Evolutionary conservation across 2,888 invertebrate species (phyloP).

Genomic region (Athetis lepigone): DNA sequence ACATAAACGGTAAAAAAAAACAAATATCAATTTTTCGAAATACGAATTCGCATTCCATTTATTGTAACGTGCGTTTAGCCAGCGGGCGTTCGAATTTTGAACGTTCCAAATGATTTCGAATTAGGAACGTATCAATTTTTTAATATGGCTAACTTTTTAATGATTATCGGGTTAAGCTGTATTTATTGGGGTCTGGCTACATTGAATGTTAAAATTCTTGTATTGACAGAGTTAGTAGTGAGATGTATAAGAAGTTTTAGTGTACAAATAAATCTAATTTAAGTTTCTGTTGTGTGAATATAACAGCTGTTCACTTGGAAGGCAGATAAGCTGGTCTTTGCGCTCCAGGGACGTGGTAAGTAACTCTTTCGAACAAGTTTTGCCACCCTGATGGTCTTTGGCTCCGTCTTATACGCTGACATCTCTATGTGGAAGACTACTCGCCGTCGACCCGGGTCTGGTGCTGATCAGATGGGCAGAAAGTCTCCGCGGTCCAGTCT

Average conservation of each 20-base stretch:
- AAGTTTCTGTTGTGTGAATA: too few species aligned
- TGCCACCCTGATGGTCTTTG: too few species aligned
- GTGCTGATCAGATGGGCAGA: too few species aligned
- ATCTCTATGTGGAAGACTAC: too few species aligned
- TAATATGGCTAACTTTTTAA: constrained; percentile 64
- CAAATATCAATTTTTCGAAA: constrained; percentile 60
- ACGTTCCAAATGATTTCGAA: constrained; percentile 76
- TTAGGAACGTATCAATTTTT: constrained; percentile 81
- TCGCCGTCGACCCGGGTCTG: too few species aligned
- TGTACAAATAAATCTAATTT: too few species aligned
- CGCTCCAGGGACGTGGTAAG: too few species aligned
- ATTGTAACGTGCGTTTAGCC: constrained; percentile 69
- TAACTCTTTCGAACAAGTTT: too few species aligned
- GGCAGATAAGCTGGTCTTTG: too few species aligned
- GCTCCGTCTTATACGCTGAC: too few species aligned
- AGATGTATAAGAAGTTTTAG: constrained; percentile 7
- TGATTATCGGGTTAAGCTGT: constrained; percentile 58
- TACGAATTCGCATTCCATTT: constrained; percentile 75
- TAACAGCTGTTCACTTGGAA: too few species aligned
- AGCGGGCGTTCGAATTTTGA: constrained; percentile 70
- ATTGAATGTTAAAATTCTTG: constrained; percentile 46
- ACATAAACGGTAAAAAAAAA: constrained; percentile 36
- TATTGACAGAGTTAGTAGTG: constrained; percentile 38
- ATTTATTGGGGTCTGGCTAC: constrained; percentile 53
- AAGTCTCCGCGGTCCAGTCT: too few species aligned